These are phyloP conservation scores for Drosophila mimica DNA, from an alignment of 2,888 invertebrate species.

Conservation along the genomic window DNA sequence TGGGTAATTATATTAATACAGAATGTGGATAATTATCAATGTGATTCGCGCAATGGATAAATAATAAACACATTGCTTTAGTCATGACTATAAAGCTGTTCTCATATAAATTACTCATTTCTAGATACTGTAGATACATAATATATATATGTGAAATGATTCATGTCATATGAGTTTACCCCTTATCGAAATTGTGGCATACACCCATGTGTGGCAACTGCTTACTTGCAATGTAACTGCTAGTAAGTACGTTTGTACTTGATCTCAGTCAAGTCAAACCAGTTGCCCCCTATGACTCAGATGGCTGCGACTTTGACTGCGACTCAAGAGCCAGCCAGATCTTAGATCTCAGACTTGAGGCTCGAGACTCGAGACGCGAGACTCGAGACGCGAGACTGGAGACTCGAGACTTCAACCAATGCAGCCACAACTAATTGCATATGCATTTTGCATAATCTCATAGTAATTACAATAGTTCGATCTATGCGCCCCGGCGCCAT, in stretches of 20 bases:
- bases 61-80: background rate
- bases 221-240: constrained; percentile 50
- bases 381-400: constrained; percentile 8
- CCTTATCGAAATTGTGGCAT: background rate
- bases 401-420: constrained; percentile 3
- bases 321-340: constrained; percentile 7
- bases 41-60: constrained; percentile 2
- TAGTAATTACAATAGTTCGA: constrained; percentile 78
- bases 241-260: constrained; percentile 49
- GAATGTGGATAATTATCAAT: constrained; percentile 2
- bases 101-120: background rate
- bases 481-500: constrained; percentile 54
- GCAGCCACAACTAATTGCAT: constrained; percentile 51
- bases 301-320: constrained; percentile 28
- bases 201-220: constrained; percentile 44
- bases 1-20: background rate
- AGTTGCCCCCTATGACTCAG: constrained; percentile 72
- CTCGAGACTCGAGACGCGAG: constrained; percentile 19
- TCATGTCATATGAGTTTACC: background rate
- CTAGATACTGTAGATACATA: background rate
- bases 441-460: constrained; percentile 76
- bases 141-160: background rate
- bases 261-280: constrained; percentile 74
- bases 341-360: constrained; percentile 18
- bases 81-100: background rate